Percentiles rank a stretch among this genome's conserved stretches.
These are phyloP conservation scores for Drosophila albomicans DNA, from an alignment of 1,140 invertebrate genomes.

Conservation along the genomic window DNA sequence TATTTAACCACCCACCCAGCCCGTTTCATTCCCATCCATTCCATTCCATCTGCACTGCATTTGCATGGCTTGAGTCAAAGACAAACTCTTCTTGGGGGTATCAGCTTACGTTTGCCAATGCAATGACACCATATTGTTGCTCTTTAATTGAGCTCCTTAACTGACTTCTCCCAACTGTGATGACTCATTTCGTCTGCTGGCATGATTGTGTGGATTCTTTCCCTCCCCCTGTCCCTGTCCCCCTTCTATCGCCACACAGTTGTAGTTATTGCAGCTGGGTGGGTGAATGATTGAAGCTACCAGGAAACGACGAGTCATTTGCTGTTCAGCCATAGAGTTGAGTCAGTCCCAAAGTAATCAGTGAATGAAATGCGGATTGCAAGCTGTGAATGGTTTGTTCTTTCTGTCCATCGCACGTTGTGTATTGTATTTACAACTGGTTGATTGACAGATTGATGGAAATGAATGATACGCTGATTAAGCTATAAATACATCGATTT, in stretches of 20 bases:
- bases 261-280: neutral
- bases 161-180: slow-evolving; percentile 28
- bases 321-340: neutral
- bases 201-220: slow-evolving; percentile 11
- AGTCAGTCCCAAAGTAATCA: neutral
- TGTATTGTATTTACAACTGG: neutral
- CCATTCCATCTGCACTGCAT: slow-evolving; percentile 23
- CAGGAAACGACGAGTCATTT: slow-evolving; percentile 4
- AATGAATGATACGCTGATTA: too few species aligned
- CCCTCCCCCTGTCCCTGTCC: neutral
- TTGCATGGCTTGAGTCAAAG: slow-evolving; percentile 47
- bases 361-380: slow-evolving; percentile 7
- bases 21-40: neutral
- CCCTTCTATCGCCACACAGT: neutral
- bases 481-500: too few species aligned
- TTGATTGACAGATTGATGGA: neutral
- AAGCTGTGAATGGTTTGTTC: slow-evolving; percentile 5
- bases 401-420: neutral
- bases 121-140: slow-evolving; percentile 38
- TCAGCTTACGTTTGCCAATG: slow-evolving; percentile 34
- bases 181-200: slow-evolving; percentile 52
- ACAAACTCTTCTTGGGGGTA: slow-evolving; percentile 5
- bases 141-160: slow-evolving; percentile 56
- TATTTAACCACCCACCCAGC: too few species aligned
- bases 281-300: slow-evolving; percentile 11